Percentiles rank a stretch among this genome's conserved stretches.
These are phyloP conservation scores for Diogma glabrata DNA, from an alignment of 2,888 invertebrate genomes.

Conservation along the genomic window DNA sequence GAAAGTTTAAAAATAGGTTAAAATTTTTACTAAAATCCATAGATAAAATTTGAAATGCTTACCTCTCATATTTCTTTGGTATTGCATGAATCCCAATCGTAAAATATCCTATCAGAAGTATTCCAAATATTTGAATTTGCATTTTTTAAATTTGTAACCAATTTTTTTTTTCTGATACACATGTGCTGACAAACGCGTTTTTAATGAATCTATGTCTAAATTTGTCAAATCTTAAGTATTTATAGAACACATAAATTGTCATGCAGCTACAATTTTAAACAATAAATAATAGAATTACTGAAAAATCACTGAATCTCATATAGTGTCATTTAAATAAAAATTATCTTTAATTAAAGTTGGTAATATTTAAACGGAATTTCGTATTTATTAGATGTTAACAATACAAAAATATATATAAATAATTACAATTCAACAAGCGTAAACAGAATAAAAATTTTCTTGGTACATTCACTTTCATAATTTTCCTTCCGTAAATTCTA, in stretches of 20 bases:
- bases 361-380: too few species aligned
- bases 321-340: too few species aligned
- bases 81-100: neutral
- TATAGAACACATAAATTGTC: conserved; percentile 2
- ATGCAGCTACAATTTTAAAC: neutral
- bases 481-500: too few species aligned
- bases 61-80: conserved; percentile 2
- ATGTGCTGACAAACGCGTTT: neutral
- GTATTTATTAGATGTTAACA: too few species aligned
- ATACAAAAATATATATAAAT: too few species aligned
- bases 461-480: too few species aligned
- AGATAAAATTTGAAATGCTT: neutral
- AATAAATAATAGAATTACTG: conserved; percentile 10
- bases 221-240: neutral
- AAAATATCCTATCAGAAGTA: neutral
- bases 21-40: too few species aligned
- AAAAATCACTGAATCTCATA: too few species aligned
- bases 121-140: neutral
- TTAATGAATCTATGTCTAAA: neutral
- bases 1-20: neutral
- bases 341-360: too few species aligned
- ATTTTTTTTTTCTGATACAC: neutral
- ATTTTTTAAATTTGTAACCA: neutral
- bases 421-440: too few species aligned
- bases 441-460: too few species aligned